Evolutionary conservation across 1,140 invertebrate species (phyloP), one percentile per base, ranked within the genome.

Genomic region (Kradibia gibbosae): DNA sequence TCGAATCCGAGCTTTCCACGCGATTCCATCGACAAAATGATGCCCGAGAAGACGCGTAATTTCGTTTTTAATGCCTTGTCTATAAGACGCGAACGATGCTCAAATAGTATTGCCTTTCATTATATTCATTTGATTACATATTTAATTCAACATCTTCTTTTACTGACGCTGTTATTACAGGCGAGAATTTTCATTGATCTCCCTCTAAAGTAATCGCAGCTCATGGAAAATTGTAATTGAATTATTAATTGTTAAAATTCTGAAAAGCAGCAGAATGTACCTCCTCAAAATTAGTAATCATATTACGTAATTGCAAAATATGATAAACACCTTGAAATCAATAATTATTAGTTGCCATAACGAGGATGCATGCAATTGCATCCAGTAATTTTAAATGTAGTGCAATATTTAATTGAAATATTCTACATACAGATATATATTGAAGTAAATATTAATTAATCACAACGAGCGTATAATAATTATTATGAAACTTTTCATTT

Each of bases 61-160:
- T 34, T 4, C 7, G 22, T 39, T 67, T 39, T 36, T 39, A n/a
- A 39, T 67, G 15, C 62, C 36, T 39, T 0, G 20, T 28, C 31
- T 36, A 3, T 34, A 36, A 15, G 11, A 5, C 4, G 34, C 4
- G 34, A 39, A 67, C 39, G 39, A 67, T 67, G 17, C 62, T 22
- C 17, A 20, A 39, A 36, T 15, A 11, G 36, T 39, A 7, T n/a
- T 39, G 34, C 36, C 4, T 39, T 39, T 67, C 62, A 39, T 67
- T 39, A 39, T 34, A 67, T 39, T 67, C 62, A 39, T 67, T 39
- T 67, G 62, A 67, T 67, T 67, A 67, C n/a, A 67, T n/a, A 39
- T 67, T 67, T 67, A 67, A 67, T 67, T 67, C 39, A 67, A 67
- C 34, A 67, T 67, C 62, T 67, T 39, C 62, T 67, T 67, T 67